Percentiles rank a stretch among this genome's conserved stretches.
These are phyloP conservation scores for Agapornis roseicollis DNA, from an alignment of 2,113 vertebrate species.

Conservation along the genomic window DNA sequence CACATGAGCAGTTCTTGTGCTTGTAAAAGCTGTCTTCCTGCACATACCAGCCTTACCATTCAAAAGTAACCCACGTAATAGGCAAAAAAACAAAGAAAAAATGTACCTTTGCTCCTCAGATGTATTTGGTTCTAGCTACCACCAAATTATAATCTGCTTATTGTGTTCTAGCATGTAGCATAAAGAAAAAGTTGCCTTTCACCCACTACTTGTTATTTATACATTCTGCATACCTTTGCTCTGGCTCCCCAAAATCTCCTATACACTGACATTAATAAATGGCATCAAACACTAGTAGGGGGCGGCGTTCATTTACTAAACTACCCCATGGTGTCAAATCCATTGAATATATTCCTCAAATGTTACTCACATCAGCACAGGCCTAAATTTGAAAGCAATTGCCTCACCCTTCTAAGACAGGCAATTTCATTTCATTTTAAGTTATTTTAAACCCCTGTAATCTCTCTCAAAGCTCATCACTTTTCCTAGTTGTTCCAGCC, in stretches of 20 bases:
- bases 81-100: neutral
- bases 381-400: neutral
- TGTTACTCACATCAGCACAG: neutral
- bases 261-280: neutral
- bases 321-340: neutral
- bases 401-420: neutral
- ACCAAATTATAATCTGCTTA: neutral
- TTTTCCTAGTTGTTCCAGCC: neutral
- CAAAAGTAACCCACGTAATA: neutral
- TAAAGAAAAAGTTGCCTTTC: neutral
- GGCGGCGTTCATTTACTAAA: rapidly evolving
- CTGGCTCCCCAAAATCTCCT: neutral
- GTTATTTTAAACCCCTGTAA: neutral
- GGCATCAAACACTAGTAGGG: neutral
- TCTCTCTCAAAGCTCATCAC: neutral
- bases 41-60: neutral
- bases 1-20: neutral
- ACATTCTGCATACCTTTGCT: neutral
- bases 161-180: neutral
- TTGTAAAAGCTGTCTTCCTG: neutral
- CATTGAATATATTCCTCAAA: neutral
- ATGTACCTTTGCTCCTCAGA: neutral
- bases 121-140: neutral
- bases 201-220: neutral
- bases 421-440: neutral